Evolutionary conservation across 23 tunicate species (phyloP).

Genomic region (Corella eumyota): DNA sequence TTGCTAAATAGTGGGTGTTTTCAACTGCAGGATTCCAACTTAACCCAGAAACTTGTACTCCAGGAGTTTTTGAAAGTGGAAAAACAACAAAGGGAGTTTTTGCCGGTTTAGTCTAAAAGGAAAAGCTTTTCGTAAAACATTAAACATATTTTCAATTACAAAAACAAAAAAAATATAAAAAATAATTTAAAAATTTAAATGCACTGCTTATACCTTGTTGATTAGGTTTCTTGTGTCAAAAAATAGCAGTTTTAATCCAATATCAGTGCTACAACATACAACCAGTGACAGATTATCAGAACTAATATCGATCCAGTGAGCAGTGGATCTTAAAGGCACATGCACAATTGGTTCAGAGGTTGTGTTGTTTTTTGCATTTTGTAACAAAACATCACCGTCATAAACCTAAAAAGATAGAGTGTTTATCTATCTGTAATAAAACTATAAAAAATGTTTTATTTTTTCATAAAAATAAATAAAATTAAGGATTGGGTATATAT

Average conservation of each 20-base stretch:
- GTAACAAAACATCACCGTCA: constrained; percentile 7
- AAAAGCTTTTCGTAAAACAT: constrained; percentile 1
- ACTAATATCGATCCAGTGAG: constrained; percentile 73
- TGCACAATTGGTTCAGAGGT: constrained; percentile 7
- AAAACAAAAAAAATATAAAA: neutral
- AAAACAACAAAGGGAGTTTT: constrained; percentile 64
- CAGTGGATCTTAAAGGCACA: constrained; percentile 33
- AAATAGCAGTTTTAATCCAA: constrained; percentile 40
- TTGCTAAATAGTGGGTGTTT: constrained; percentile 46
- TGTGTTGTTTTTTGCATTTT: neutral
- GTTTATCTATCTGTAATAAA: neutral
- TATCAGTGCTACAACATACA: constrained; percentile 49
- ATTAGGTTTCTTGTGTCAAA: constrained; percentile 78
- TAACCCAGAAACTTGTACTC: constrained; percentile 26
- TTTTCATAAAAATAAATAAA: neutral
- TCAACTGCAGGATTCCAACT: constrained; percentile 86
- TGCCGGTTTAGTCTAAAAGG: constrained; percentile 54
- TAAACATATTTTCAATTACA: neutral
- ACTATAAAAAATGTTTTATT: neutral
- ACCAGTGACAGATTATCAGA: constrained; percentile 76
- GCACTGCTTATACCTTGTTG: constrained; percentile 32
- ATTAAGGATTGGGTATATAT: too few relatives aligned
- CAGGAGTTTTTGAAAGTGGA: constrained; percentile 24
- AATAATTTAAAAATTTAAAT: neutral
- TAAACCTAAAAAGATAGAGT: constrained; percentile 12